These are phyloP conservation scores for Agonopterix alstromeriana DNA, from an alignment of 2,888 invertebrate species.

Conservation along the genomic window DNA sequence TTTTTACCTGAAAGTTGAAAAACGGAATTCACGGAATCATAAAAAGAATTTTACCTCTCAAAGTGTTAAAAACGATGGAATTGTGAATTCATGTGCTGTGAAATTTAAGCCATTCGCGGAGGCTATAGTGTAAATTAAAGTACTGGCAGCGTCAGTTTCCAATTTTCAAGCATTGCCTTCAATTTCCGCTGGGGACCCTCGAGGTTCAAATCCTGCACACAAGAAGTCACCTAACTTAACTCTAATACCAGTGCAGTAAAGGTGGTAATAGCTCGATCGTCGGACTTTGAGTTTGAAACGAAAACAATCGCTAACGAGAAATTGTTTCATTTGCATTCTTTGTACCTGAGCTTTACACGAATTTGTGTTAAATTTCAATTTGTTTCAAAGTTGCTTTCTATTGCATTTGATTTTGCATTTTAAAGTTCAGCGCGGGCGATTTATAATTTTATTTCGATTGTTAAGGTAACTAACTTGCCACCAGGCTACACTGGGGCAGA, in stretches of 20 bases:
- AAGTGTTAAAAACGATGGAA: too few species aligned
- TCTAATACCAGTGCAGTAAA: too few species aligned
- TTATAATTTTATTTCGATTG: too few species aligned
- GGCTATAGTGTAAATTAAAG: constrained; percentile 9
- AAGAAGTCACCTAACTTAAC: neutral
- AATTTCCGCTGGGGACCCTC: constrained; percentile 10
- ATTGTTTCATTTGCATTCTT: constrained; percentile 18
- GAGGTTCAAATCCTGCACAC: constrained; percentile 5
- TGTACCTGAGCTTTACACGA: constrained; percentile 3
- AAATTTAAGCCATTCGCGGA: neutral
- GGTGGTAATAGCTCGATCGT: too few species aligned
- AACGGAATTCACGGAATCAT: too few species aligned
- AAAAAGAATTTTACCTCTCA: too few species aligned
- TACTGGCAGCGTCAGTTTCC: constrained; percentile 5
- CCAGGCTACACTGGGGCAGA: too few species aligned
- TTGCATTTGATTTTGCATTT: neutral
- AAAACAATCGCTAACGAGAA: constrained; percentile 8
- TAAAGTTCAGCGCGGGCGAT: too few species aligned
- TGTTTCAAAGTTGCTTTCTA: neutral
- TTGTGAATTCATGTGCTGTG: neutral
- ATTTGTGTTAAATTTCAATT: constrained; percentile 2
- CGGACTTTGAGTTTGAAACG: too few species aligned
- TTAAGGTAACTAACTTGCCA: too few species aligned
- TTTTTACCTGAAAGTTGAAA: too few species aligned
- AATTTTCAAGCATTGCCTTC: constrained; percentile 14